Evolutionary conservation across 2,888 invertebrate genomes (phyloP).

Genomic region (Asteroscopus sphinx): DNA sequence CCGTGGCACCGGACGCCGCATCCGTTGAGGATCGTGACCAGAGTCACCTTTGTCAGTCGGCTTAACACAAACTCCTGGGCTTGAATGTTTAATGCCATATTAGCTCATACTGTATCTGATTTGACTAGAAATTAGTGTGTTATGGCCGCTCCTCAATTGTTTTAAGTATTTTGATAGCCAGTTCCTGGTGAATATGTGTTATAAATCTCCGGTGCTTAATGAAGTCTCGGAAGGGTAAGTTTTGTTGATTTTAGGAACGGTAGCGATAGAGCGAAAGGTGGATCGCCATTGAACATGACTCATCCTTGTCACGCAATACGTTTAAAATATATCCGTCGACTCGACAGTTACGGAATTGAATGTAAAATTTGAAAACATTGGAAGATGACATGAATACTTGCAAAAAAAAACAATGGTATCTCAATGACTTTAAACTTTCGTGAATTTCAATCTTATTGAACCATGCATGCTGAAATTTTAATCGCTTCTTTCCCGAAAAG

Average conservation of each 20-base stretch:
- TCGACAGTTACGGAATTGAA: too few species aligned
- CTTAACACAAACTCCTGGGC: conserved; percentile 70
- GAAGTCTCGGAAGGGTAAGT: conserved; percentile 18
- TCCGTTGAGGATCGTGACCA: conserved; percentile 83
- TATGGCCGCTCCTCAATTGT: conserved; percentile 40
- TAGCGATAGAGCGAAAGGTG: conserved; percentile 17
- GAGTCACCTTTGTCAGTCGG: conserved; percentile 69
- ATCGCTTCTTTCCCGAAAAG: too few species aligned
- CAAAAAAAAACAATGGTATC: too few species aligned
- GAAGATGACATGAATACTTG: too few species aligned
- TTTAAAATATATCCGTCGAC: too few species aligned
- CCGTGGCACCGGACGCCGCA: conserved; percentile 80
- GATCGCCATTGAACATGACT: not conserved
- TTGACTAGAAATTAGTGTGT: conserved; percentile 53
- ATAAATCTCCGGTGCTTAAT: conserved; percentile 47
- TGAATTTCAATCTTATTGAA: too few species aligned
- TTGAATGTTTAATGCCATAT: conserved; percentile 83
- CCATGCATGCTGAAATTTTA: too few species aligned
- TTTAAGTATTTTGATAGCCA: conserved; percentile 37
- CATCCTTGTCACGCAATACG: not conserved
- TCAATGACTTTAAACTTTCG: too few species aligned
- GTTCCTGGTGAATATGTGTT: conserved; percentile 45
- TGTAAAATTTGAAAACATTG: too few species aligned
- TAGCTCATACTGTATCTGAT: conserved; percentile 70
- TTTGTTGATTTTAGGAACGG: conserved; percentile 21